A percentile compares a stretch with the other conserved stretches of the same genome.
These are phyloP conservation scores for Haliclona indistincta DNA, from an alignment of 37 sponge, comb jelly and placozoan species.

Conservation along the genomic window DNA sequence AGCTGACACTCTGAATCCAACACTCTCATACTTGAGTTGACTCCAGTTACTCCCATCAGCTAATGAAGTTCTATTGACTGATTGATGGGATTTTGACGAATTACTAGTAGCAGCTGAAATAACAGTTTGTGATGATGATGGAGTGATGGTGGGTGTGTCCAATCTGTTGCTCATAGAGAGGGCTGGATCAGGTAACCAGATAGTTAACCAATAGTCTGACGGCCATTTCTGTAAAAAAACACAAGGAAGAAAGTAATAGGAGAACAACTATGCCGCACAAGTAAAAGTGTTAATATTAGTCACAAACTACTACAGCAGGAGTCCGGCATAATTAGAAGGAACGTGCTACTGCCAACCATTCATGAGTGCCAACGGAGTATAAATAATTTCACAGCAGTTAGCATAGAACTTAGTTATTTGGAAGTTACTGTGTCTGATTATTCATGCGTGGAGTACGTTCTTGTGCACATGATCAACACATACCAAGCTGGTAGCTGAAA, in stretches of 20 bases:
- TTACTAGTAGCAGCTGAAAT: background rate
- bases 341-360: too few species aligned
- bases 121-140: background rate
- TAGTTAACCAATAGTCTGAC: constrained; percentile 9
- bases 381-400: background rate
- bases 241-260: background rate
- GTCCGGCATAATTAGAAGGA: too few species aligned
- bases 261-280: background rate
- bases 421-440: too few species aligned
- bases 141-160: background rate
- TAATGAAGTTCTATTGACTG: background rate
- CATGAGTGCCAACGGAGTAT: too few species aligned
- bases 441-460: too few species aligned
- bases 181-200: constrained; percentile 40
- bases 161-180: background rate
- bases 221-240: constrained; percentile 48
- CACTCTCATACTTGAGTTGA: background rate
- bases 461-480: too few species aligned
- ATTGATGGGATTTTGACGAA: too few species aligned
- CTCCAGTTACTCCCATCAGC: constrained; percentile 1
- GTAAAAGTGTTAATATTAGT: background rate
- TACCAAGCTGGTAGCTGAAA: too few species aligned
- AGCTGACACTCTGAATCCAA: background rate
- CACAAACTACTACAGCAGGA: background rate
- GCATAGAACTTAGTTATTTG: too few species aligned